A percentile compares a stretch with the other conserved stretches of the same genome.
These are phyloP conservation scores for Drosophila grimshawi DNA, from an alignment of 1,140 invertebrate species.

Conservation along the genomic window DNA sequence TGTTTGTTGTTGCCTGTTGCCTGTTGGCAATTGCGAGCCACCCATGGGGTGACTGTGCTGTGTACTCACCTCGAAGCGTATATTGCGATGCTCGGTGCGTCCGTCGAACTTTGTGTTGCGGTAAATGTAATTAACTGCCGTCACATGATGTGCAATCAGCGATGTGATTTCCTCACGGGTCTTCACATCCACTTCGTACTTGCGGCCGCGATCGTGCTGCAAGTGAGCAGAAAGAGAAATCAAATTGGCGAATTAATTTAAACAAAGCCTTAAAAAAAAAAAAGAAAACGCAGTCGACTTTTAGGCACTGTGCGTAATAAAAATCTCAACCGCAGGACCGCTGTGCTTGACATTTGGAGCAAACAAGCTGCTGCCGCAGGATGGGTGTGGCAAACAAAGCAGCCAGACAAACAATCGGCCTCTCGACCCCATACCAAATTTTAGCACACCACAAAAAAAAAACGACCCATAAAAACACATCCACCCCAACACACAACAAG, in stretches of 20 bases:
- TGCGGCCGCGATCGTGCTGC: slow-evolving; percentile 87
- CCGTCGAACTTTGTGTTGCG: slow-evolving; percentile 97
- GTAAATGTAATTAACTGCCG: slow-evolving; percentile 99
- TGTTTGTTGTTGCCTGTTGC: slow-evolving; percentile 20
- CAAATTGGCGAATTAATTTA: slow-evolving; percentile 25
- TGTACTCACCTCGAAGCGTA: slow-evolving; percentile 97
- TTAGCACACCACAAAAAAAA: background rate
- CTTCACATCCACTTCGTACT: slow-evolving; percentile 89
- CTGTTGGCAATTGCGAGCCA: slow-evolving; percentile 24
- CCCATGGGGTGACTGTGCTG: slow-evolving; percentile 18
- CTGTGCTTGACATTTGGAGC: slow-evolving; percentile 68
- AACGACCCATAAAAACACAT: background rate
- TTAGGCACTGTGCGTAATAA: slow-evolving; percentile 46
- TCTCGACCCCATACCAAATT: slow-evolving; percentile 10
- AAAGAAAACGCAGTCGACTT: slow-evolving; percentile 44
- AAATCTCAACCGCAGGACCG: slow-evolving; percentile 65
- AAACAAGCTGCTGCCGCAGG: slow-evolving; percentile 33
- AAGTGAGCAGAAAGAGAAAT: slow-evolving; percentile 54
- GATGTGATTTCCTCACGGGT: slow-evolving; percentile 98
- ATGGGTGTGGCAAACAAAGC: slow-evolving; percentile 40
- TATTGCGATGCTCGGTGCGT: slow-evolving; percentile 93
- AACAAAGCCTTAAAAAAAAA: slow-evolving; percentile 32
- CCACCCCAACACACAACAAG: slow-evolving; percentile 46
- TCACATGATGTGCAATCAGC: slow-evolving; percentile 98
- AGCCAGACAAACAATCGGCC: slow-evolving; percentile 63